Conservation (phyloP, 2,113 vertebrate species). For the Callorhinus ursinus region DNA sequence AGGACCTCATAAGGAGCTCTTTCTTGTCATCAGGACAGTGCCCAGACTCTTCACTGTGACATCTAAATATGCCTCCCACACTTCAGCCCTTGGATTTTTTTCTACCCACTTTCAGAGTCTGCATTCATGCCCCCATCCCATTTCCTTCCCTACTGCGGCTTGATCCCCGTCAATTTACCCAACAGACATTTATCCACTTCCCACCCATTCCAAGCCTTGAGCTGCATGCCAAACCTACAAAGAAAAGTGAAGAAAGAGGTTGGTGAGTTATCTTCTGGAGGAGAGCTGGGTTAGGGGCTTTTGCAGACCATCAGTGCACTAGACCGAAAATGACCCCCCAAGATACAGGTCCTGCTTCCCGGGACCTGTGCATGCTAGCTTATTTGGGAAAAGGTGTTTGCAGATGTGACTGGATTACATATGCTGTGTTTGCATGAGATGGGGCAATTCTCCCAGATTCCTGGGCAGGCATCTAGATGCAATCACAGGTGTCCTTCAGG, state of each 20-base stretch:
- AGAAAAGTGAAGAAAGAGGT: not conserved
- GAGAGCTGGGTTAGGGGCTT: not conserved
- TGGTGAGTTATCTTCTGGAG: not conserved
- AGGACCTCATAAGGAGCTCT: not conserved
- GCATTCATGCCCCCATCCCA: rapidly evolving
- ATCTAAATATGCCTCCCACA: not conserved
- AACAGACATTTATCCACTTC: not conserved
- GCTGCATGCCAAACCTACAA: not conserved
- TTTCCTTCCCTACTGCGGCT: not conserved
- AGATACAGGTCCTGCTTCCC: not conserved
- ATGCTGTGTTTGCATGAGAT: not conserved
- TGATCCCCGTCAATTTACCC: not conserved
- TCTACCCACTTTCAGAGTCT: not conserved
- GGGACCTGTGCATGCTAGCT: not conserved
- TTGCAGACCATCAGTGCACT: not conserved
- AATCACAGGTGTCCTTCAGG: not conserved
- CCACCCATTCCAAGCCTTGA: not conserved
- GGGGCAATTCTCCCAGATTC: not conserved
- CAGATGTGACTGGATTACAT: not conserved
- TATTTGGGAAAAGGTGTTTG: not conserved
- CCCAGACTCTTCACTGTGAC: not conserved
- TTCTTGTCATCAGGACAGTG: not conserved
- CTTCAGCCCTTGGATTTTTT: not conserved
- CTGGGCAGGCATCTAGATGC: not conserved
- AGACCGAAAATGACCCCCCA: not conserved